phyloP scores from a whole-genome alignment of 2,888 invertebrate genomes.

The Dasysyrphus tricinctus region DNA sequence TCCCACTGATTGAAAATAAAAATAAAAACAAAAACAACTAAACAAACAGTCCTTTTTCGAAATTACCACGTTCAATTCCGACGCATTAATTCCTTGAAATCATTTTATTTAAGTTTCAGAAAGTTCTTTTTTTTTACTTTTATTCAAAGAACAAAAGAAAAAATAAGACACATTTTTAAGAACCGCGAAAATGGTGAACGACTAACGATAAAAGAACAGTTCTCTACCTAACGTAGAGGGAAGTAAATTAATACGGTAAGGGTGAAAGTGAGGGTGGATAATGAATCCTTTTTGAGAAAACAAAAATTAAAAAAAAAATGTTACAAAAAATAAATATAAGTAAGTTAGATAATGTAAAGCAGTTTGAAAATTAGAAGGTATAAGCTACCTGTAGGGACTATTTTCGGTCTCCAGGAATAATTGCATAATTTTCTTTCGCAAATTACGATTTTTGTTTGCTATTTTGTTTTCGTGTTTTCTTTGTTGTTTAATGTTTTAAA shows the following conservation, averaged over 20 bases:
- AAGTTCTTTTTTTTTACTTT: constrained; percentile 7
- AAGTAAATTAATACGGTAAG: constrained; percentile 60
- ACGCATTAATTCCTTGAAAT: constrained; percentile 32
- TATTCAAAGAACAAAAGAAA: constrained; percentile 6
- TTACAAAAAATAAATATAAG: constrained; percentile 32
- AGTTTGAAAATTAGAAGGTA: constrained; percentile 72
- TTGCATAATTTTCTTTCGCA: constrained; percentile 68
- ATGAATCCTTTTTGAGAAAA: constrained; percentile 50
- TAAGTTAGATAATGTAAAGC: constrained; percentile 72
- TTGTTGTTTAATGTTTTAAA: constrained; percentile 49
- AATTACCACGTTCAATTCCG: constrained; percentile 64
- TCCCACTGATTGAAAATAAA: constrained; percentile 23
- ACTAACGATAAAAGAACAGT: constrained; percentile 64
- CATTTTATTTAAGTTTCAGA: constrained; percentile 18
- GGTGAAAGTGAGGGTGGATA: constrained; percentile 14
- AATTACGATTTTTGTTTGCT: constrained; percentile 47
- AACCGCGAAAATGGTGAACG: constrained; percentile 73
- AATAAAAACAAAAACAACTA: constrained; percentile 4
- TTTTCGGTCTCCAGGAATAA: constrained; percentile 61
- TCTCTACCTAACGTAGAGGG: constrained; percentile 50
- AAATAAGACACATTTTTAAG: constrained; percentile 53
- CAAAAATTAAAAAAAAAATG: constrained; percentile 5
- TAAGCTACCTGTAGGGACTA: constrained; percentile 68
- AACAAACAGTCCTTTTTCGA: constrained; percentile 61
- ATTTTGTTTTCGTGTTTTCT: constrained; percentile 20